Conservation (phyloP, 1,140 invertebrate genomes). For the Aethina tumida region DNA sequence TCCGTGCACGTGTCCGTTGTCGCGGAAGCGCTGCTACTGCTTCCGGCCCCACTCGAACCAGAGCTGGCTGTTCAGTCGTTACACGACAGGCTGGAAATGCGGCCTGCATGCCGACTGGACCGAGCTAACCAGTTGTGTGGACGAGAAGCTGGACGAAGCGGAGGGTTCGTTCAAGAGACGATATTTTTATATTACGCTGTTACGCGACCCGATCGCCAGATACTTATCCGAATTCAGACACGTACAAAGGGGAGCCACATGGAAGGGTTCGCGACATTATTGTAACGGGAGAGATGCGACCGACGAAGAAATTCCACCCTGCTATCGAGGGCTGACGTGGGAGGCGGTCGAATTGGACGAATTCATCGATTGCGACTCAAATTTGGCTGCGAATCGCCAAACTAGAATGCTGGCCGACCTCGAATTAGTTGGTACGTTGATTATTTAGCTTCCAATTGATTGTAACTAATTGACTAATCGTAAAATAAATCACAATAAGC, state of each 20-base stretch:
- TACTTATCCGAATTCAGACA: slow-evolving; percentile 48
- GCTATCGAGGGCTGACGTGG: slow-evolving; percentile 63
- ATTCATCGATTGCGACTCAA: slow-evolving; percentile 83
- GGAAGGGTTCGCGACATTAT: slow-evolving; percentile 80
- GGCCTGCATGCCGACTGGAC: slow-evolving; percentile 98
- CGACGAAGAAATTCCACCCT: slow-evolving; percentile 64
- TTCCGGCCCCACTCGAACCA: slow-evolving; percentile 81
- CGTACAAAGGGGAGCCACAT: slow-evolving; percentile 95
- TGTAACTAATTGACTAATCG: no score
- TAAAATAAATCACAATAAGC: no score
- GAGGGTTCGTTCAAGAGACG: slow-evolving; percentile 72
- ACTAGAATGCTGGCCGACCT: slow-evolving; percentile 96
- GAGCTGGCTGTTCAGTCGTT: slow-evolving; percentile 96
- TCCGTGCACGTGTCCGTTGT: slow-evolving; percentile 73
- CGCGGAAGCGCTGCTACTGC: slow-evolving; percentile 84
- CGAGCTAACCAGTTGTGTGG: slow-evolving; percentile 84
- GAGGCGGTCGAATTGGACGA: slow-evolving; percentile 61
- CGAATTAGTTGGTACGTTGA: slow-evolving; percentile 57
- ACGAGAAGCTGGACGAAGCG: slow-evolving; percentile 75
- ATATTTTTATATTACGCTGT: slow-evolving; percentile 94
- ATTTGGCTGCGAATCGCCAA: slow-evolving; percentile 92
- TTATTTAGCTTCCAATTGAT: no score
- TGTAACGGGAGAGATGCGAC: slow-evolving; percentile 76
- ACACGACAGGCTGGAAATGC: slow-evolving; percentile 98
- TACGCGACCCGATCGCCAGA: slow-evolving; percentile 77